Evolutionary conservation across 1,140 invertebrate genomes (phyloP), one percentile per base, ranked within the genome.

Genomic region (Apis laboriosa): DNA sequence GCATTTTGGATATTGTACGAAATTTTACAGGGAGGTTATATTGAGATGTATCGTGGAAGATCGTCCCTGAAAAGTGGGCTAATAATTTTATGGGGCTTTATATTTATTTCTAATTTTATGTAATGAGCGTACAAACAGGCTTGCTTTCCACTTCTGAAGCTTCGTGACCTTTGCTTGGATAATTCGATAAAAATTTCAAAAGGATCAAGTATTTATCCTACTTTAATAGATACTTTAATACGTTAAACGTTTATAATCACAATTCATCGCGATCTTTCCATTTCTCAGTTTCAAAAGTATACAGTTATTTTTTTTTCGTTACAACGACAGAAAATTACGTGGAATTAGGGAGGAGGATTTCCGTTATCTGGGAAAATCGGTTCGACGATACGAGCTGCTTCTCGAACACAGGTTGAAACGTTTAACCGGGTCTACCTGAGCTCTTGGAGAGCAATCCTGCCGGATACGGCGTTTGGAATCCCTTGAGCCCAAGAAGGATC

Each of bases 351-450:
- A 7, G 21, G 15, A 13, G 34, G 34, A 34, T 34, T 28, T 28
- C 28, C 13, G 19, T 82, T 82, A 77, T 82, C 80, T 68, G 4
- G 19, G 2, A 34, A 60, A 49, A 53, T 9, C 15, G 12, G 15
- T 43, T 43, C 34, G 64, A 17, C 24, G 55, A 49, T 82, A 78
- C 78, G 75, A 72, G 67, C 56, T 19, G 76, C 51, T 58, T 12
- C 8, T 28, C 72, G 34, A 61, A 83, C 75, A 80, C 83, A 80
- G 79, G 84, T 85, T 73, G 66, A 66, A 78, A 78, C 84, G 80
- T 81, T 81, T 77, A 86, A 86, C 80, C 79, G n/a, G n/a, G 58
- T 64, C 86, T 88, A 88, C 87, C 86, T 88, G 87, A 77, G 77
- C 88, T 88, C 77, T 80, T 84, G 72, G 9, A 12, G 43, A 66